phyloP scores from a whole-genome alignment of 2,888 invertebrate genomes.

The Rhagium mordax region DNA sequence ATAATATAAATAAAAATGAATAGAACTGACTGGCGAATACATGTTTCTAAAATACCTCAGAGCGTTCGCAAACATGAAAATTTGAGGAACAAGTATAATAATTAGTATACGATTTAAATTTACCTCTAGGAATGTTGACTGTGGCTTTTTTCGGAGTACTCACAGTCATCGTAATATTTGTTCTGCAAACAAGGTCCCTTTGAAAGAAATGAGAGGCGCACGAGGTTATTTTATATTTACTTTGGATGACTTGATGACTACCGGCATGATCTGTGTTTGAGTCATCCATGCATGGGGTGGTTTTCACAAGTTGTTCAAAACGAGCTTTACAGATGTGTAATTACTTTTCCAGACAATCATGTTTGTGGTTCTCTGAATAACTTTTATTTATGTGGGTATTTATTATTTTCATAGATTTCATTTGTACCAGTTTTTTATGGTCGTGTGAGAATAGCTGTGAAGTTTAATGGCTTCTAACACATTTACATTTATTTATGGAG shows the following conservation, averaged over 20 bases:
- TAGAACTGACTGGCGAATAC: background rate
- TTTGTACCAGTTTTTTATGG: background rate
- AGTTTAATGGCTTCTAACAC: constrained; percentile 3
- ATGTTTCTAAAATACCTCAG: background rate
- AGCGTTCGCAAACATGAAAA: background rate
- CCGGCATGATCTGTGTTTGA: background rate
- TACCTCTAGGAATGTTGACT: background rate
- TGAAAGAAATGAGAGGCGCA: background rate
- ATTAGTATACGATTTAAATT: background rate
- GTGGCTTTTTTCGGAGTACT: background rate
- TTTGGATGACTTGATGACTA: constrained; percentile 12
- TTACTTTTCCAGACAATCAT: constrained; percentile 10
- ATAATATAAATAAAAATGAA: background rate
- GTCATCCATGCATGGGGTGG: constrained; percentile 1
- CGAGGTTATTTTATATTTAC: constrained; percentile 14
- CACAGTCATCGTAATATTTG: background rate
- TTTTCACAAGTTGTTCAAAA: background rate
- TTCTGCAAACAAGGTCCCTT: constrained; percentile 9
- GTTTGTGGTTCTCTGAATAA: background rate
- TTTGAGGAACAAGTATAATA: background rate
- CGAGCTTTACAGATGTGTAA: constrained; percentile 5
- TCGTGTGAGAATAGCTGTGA: background rate
- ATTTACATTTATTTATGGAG: constrained; percentile 3
- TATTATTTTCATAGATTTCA: background rate
- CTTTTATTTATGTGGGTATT: background rate